Evolutionary conservation across 1,140 invertebrate species (phyloP), one percentile per base, ranked within the genome.

Genomic region (Brevipalpus yothersi): DNA sequence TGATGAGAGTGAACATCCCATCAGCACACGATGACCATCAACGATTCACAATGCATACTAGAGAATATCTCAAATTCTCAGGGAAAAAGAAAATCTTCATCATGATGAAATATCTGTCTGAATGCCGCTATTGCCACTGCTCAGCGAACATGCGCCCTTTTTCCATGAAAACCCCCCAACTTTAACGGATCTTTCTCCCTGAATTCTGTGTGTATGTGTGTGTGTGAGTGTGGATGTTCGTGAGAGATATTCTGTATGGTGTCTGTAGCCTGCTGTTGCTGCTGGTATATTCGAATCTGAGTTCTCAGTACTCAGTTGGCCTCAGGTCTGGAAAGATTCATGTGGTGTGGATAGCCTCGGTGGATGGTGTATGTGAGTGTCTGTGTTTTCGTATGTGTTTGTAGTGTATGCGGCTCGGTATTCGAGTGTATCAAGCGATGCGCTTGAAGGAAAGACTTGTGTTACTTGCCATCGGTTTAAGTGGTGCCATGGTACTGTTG

Each of bases 371-470:
- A 17, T 45, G 2, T 45, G 43, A 3, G 43, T 51, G 1, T 51
- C 13, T 51, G 49, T 51, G 13, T 51, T 8, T 15, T 43, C 15
- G 49, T 51, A 45, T 17, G 43, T 45, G 12, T 45, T 3, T 17
- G 12, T 10, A 10, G 2, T 45, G 43, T 45, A 17, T 45, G 43
- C n/a, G 12, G 12, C 12, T 45, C 43, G n/a, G 12, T 15, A 45
- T 45, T 15, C n/a, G 12, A 45, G 43, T 45, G 43, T 45, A 15
- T 45, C 12, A 45, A 45, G 43, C 43, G 12, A 61, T 61, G 60
- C 56, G 60, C 9, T 45, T 61, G 4, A 61, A 61, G 43, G 60
- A 61, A 40, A 56, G 60, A 12, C 53, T 61, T 53, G 58, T 61
- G 12, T 43, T 61, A 17, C 41, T 61, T 40, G 23, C 59, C 31